Base-by-base conservation (phyloP, 1,140 invertebrate genomes). In the Brevipalpus yothersi region DNA sequence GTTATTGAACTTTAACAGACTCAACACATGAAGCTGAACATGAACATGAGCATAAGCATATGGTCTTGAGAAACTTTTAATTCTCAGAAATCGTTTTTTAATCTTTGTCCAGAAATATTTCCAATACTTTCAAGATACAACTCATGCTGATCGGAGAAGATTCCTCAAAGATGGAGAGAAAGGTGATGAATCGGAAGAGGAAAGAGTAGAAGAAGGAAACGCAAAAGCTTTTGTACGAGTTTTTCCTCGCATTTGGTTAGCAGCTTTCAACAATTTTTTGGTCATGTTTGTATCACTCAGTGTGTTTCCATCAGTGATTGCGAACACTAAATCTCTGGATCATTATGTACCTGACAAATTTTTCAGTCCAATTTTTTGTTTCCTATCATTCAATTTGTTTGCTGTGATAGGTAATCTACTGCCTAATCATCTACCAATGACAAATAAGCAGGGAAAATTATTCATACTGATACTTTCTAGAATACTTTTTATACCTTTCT, bases 321-420 rank as follows among this genome's bases (percentile, higher is more conserved):
- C 83, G 57, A 77, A 83, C 79, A 72, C 76, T 63, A 56, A 64
- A 41, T 42, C 58, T 23, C 3, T 59, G 2, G 39, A 58, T 31
- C 77, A 60, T 77, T 82, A 0, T 88, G 95, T 68, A 77, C 86
- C 0, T 81, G 92, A 64, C 92, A 94, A 69, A 82, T 96, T n/a
- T 97, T 91, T 72, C 77, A 93, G 49, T 75, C 85, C 0, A 97
- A 69, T 96, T 2, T 83, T 83, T 47, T 94, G 91, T 68, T 97
- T 92, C 72, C 69, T 97, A 5, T 90, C 84, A 11, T 98, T 98
- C 71, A 97, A 96, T 68, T 67, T 90, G 3, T 85, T 80, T 65
- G 91, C 93, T 4, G 86, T 93, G 79, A 64, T 96, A 8, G 94
- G 94, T 41, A 95, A 56, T 56, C 10, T 40, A 4, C 4, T 56